These are phyloP conservation scores for Asbolus verrucosus DNA, from an alignment of 1,140 invertebrate species.

Conservation along the genomic window DNA sequence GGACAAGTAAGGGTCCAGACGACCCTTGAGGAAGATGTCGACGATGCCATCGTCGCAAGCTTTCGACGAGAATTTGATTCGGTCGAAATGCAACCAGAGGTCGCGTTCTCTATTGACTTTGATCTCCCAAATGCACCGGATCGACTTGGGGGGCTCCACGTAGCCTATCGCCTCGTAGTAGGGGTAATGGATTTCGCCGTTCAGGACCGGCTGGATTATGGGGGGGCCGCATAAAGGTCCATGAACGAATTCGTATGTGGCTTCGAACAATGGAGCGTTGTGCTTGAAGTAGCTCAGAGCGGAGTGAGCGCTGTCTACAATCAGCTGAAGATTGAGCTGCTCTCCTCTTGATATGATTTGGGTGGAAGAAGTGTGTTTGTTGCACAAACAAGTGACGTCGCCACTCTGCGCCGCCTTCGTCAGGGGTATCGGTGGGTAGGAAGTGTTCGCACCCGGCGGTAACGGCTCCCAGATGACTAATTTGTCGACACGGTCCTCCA, in stretches of 20 bases:
- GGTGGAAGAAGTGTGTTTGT: conserved; percentile 70
- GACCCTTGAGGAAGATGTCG: conserved; percentile 81
- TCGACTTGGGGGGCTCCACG: conserved; percentile 77
- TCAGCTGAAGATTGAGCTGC: conserved; percentile 80
- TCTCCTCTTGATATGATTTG: conserved; percentile 81
- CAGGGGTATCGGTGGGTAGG: conserved; percentile 67
- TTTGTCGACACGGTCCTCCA: conserved; percentile 86
- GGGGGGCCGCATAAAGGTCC: conserved; percentile 88
- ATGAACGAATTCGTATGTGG: conserved; percentile 88
- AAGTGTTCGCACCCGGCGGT: conserved; percentile 63
- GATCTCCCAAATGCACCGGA: conserved; percentile 90
- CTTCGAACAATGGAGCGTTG: conserved; percentile 82
- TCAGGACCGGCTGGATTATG: conserved; percentile 78
- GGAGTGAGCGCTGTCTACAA: conserved; percentile 84
- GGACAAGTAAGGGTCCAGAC: conserved; percentile 77
- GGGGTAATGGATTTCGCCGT: conserved; percentile 87
- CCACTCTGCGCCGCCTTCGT: conserved; percentile 69
- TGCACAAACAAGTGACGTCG: conserved; percentile 74
- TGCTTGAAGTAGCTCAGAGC: conserved; percentile 90
- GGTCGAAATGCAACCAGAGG: conserved; percentile 87
- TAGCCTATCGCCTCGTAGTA: conserved; percentile 85
- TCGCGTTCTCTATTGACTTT: conserved; percentile 83
- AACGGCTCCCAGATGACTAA: conserved; percentile 81
- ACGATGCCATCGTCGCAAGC: conserved; percentile 86
- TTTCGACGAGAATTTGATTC: conserved; percentile 83